Percentiles rank a stretch among this genome's conserved stretches.
Evolutionary conservation across 1,140 invertebrate species (phyloP).

Genomic region (Sitophilus oryzae): DNA sequence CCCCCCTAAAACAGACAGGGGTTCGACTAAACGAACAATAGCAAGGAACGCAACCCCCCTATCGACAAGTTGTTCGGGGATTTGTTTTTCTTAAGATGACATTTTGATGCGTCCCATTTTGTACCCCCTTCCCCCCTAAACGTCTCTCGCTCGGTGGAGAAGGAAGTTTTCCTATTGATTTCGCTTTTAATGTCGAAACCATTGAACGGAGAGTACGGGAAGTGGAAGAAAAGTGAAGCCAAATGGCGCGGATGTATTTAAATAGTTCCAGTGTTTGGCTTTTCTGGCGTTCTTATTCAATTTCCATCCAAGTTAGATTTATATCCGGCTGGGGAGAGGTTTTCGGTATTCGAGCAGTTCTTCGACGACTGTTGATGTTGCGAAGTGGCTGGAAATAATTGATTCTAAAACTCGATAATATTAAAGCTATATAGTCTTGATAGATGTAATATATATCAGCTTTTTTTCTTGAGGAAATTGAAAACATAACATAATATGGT

Average conservation of each 20-base stretch:
- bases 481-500: too few species aligned
- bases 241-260: conserved; percentile 27
- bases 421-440: too few species aligned
- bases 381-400: background rate
- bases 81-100: conserved; percentile 37
- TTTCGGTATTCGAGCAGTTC: too few species aligned
- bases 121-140: too few species aligned
- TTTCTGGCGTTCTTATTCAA: conserved; percentile 18
- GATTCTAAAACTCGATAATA: too few species aligned
- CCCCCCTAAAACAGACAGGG: background rate
- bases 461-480: too few species aligned
- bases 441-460: too few species aligned
- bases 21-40: background rate
- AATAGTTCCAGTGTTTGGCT: conserved; percentile 24
- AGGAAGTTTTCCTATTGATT: conserved; percentile 29
- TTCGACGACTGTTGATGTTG: background rate
- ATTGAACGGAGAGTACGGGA: background rate
- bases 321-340: background rate
- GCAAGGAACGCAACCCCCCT: conserved; percentile 4
- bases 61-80: conserved; percentile 27
- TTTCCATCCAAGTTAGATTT: conserved; percentile 14
- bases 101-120: conserved; percentile 37
- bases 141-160: background rate
- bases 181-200: conserved; percentile 22
- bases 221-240: conserved; percentile 4